Evolutionary conservation across 2,888 invertebrate species (phyloP).

Genomic region (Pyrochroa serraticornis): DNA sequence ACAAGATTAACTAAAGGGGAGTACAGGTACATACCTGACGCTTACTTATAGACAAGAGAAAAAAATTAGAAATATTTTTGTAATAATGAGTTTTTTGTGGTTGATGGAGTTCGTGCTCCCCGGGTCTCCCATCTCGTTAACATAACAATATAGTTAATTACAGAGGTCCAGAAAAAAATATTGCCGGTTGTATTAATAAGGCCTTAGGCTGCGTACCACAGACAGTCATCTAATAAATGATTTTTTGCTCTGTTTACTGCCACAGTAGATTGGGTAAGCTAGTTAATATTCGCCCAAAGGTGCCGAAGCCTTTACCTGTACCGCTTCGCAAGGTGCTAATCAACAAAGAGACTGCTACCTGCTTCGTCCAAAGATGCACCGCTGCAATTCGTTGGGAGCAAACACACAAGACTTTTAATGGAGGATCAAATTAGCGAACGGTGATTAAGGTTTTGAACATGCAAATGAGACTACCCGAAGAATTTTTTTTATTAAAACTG

Average conservation of each 20-base stretch:
- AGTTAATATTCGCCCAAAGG: slow-evolving; percentile 34
- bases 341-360: slow-evolving; percentile 29
- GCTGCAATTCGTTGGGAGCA: neutral
- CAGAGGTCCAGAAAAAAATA: slow-evolving; percentile 31
- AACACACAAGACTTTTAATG: neutral
- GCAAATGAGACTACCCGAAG: too few species aligned
- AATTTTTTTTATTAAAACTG: too few species aligned
- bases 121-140: slow-evolving; percentile 29
- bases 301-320: slow-evolving; percentile 31
- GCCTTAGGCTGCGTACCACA: slow-evolving; percentile 10
- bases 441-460: too few species aligned
- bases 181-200: slow-evolving; percentile 31
- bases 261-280: slow-evolving; percentile 29
- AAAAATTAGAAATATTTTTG: slow-evolving; percentile 1
- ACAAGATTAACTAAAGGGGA: too few species aligned
- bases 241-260: slow-evolving; percentile 29
- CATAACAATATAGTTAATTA: slow-evolving; percentile 41
- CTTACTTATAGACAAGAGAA: too few species aligned
- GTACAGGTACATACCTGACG: too few species aligned
- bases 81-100: slow-evolving; percentile 13
- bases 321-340: slow-evolving; percentile 33
- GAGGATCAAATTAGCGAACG: too few species aligned
- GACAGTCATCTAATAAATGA: slow-evolving; percentile 29
- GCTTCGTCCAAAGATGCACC: slow-evolving; percentile 9
- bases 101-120: slow-evolving; percentile 5